These are phyloP conservation scores for Drosophila punjabiensis DNA, from an alignment of 1,140 invertebrate species.

Conservation along the genomic window DNA sequence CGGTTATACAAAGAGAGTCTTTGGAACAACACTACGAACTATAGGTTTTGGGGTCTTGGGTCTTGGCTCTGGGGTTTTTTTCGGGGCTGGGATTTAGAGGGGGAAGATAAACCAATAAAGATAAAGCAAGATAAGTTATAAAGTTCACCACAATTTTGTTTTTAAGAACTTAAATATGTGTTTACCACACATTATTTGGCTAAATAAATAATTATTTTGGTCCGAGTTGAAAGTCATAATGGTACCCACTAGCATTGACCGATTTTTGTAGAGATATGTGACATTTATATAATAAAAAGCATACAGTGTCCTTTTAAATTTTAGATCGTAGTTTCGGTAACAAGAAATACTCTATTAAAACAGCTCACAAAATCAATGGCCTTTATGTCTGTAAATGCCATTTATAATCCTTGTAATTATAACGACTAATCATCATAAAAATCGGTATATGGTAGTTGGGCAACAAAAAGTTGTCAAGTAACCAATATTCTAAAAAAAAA, in stretches of 20 bases:
- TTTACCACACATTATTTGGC: not conserved
- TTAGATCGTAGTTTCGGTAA: too few relatives aligned
- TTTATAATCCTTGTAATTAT: too few relatives aligned
- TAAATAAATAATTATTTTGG: not conserved
- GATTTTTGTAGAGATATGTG: not conserved
- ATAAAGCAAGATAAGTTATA: constrained; percentile 14
- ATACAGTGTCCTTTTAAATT: too few relatives aligned
- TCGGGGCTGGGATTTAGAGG: not conserved
- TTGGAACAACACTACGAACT: constrained; percentile 64
- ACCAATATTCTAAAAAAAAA: not conserved
- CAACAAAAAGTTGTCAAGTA: too few relatives aligned
- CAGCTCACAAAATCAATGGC: too few relatives aligned
- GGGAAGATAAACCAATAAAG: constrained; percentile 21
- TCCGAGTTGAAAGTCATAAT: not conserved
- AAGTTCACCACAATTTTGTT: constrained; percentile 7
- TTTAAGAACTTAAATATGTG: constrained; percentile 2
- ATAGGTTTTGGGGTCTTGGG: constrained; percentile 32
- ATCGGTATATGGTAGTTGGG: too few relatives aligned
- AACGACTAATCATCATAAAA: too few relatives aligned
- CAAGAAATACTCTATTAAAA: too few relatives aligned
- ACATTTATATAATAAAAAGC: not conserved
- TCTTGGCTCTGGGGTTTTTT: constrained; percentile 7
- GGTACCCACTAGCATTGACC: not conserved
- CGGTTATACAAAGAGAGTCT: constrained; percentile 51
- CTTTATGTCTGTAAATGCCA: too few relatives aligned